phyloP scores from a whole-genome alignment of 1,140 invertebrate species.

The Leptopilina clavipes region DNA sequence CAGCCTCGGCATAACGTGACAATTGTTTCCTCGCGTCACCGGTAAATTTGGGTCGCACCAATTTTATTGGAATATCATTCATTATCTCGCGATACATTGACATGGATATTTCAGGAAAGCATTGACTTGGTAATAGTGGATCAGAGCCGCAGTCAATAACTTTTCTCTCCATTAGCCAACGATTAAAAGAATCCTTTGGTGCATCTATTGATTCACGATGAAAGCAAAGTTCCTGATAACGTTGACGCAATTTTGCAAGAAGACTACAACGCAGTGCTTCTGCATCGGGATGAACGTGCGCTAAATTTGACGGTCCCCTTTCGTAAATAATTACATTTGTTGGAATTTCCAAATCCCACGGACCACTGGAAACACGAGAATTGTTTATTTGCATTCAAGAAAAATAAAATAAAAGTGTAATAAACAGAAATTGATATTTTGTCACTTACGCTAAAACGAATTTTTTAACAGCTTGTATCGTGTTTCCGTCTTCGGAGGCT shows the following conservation, averaged over 20 bases:
- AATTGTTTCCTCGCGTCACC: conserved; percentile 97
- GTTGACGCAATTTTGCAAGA: conserved; percentile 88
- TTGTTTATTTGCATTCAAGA: not conserved
- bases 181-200: conserved; percentile 96
- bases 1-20: conserved; percentile 95
- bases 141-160: conserved; percentile 91
- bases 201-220: conserved; percentile 95
- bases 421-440: conserved; percentile 36
- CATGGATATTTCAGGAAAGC: conserved; percentile 92
- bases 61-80: conserved; percentile 98
- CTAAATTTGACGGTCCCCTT: conserved; percentile 85
- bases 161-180: conserved; percentile 97
- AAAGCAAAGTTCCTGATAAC: conserved; percentile 96
- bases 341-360: conserved; percentile 95
- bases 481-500: conserved; percentile 84
- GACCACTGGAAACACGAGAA: conserved; percentile 79
- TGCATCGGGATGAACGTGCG: conserved; percentile 95
- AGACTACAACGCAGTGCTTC: conserved; percentile 88
- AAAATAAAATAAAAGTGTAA: not conserved
- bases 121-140: conserved; percentile 92
- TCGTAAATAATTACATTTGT: conserved; percentile 97
- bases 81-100: conserved; percentile 98
- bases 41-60: conserved; percentile 95
- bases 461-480: conserved; percentile 84
- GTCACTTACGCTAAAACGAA: conserved; percentile 83